A percentile compares a stretch with the other conserved stretches of the same genome.
Evolutionary conservation across 2,797 vertebrate species (phyloP).

Genomic region (Poeciliopsis turneri): DNA sequence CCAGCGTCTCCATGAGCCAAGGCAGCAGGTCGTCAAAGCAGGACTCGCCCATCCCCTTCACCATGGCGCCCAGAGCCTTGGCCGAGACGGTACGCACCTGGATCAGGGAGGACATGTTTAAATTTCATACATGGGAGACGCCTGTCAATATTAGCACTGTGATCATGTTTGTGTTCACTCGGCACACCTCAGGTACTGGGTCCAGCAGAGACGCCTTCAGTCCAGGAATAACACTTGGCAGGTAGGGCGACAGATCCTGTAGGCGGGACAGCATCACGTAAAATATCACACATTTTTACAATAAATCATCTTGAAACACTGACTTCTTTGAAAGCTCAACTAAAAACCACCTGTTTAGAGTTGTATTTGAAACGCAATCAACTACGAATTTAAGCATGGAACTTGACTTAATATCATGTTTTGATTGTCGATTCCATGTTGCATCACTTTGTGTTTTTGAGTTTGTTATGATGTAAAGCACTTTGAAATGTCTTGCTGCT

Average conservation of each 20-base stretch:
- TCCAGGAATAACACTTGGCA: constrained; percentile 96
- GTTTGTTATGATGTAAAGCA: too few species aligned
- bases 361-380: too few species aligned
- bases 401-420: too few species aligned
- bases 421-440: too few species aligned
- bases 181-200: constrained; percentile 94
- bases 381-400: too few species aligned
- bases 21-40: constrained; percentile 96
- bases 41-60: constrained; percentile 98
- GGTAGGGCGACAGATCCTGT: constrained; percentile 96
- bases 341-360: too few species aligned
- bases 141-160: background rate
- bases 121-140: background rate
- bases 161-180: background rate
- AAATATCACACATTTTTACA: constrained; percentile 6
- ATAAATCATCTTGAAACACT: background rate
- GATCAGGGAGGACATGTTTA: background rate
- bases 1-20: constrained; percentile 98
- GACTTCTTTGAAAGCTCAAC: too few species aligned
- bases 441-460: too few species aligned
- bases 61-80: constrained; percentile 98
- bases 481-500: too few species aligned
- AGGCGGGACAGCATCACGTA: constrained; percentile 27
- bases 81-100: constrained; percentile 98
- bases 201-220: constrained; percentile 95